Conservation (phyloP, 2,797 vertebrate species). For the Halcyon leucocephala region DNA sequence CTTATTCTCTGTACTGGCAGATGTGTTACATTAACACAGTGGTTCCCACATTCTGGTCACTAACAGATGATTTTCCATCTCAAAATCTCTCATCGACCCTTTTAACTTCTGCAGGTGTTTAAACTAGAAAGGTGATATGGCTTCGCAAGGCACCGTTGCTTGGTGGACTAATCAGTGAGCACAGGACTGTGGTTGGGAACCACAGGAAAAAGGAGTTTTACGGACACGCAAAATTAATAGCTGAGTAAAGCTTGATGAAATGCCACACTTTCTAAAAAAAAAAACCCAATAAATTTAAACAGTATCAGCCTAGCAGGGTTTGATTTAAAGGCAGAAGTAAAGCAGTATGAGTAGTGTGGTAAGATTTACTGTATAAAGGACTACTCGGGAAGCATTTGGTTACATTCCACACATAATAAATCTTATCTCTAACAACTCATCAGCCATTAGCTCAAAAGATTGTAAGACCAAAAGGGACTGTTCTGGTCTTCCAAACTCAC, state of each 20-base stretch:
- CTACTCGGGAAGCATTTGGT: background rate
- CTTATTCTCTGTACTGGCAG: background rate
- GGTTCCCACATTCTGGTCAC: background rate
- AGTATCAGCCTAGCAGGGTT: background rate
- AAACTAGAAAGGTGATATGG: background rate
- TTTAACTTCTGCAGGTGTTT: background rate
- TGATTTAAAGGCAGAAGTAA: slow-evolving; percentile 25
- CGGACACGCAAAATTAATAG: fast-evolving
- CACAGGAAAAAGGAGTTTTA: background rate
- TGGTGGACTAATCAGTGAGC: background rate
- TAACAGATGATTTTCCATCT: background rate
- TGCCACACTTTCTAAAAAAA: background rate
- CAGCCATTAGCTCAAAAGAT: background rate
- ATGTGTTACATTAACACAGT: background rate
- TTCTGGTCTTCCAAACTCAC: background rate
- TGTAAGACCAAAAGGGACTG: background rate
- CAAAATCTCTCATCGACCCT: background rate
- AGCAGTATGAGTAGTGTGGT: background rate
- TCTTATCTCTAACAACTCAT: slow-evolving; percentile 8
- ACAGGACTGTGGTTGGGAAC: background rate
- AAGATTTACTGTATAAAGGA: background rate
- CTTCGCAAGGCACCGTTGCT: background rate
- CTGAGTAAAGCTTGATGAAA: background rate
- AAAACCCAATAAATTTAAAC: background rate
- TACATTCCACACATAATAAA: slow-evolving; percentile 10